Base-by-base conservation (phyloP, 2,888 invertebrate genomes). In the Portevinia maculata region DNA sequence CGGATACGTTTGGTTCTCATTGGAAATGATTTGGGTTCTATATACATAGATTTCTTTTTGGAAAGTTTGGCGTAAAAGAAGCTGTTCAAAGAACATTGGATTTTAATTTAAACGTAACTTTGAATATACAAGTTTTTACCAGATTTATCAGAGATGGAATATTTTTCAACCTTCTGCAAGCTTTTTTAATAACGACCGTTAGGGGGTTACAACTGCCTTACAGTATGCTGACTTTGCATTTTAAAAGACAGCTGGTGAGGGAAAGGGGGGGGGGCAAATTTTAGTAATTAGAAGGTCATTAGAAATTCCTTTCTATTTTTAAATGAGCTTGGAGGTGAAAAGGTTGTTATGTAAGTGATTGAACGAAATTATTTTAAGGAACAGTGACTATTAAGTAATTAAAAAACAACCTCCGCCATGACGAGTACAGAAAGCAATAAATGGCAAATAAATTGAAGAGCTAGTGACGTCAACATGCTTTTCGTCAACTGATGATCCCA, bases 11-110 rank as follows among this genome's bases (percentile, higher is more conserved):
- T 11, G 24, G 11, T n/a, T 17, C 30, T 21, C 7, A 15, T 59
- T 17, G 50, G 39, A 28, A 39, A 30, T 37, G 37, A 28, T 50
- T n/a, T n/a, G n/a, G n/a, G n/a, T 37, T 32, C 50, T 13, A 13
- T 6, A 3, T 48, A 7, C 13, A 7, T n/a, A 50, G 11, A 11
- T 37, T 21, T 15, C 19, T 19, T 19, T 46, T n/a, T 5, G 24
- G 37, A 41, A 48, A 24, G 13, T 37, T 21, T 5, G n/a, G 46
- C 24, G 13, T 60, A 32, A 44, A 55, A 59, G 50, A 48, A 59
- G 60, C 67, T 75, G 79, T 69, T 81, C 62, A 70, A 62, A 57
- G 13, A 34, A 37, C 69, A 81, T 75, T 69, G 70, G 76, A 81
- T 65, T 81, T 70, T 69, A 75, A 69, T 76, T 81, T 37, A 52